Base-by-base conservation (phyloP, 1,140 invertebrate species). In the Maconellicoccus hirsutus region DNA sequence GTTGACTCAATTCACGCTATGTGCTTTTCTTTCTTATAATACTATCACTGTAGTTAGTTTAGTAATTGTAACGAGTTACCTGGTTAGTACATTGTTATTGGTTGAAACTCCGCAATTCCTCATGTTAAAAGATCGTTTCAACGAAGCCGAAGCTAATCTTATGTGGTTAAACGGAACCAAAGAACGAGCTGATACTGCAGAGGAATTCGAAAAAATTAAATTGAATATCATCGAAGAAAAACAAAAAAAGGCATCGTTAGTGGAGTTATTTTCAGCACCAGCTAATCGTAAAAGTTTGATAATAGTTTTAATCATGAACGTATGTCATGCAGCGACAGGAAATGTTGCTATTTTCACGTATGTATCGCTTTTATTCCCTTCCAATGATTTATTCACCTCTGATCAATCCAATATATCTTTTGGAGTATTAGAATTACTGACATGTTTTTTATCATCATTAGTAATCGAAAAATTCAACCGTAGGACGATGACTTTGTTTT, bases 371-470 rank as follows among this genome's bases (percentile, higher is more conserved):
- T 16, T 52, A 16, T 52, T 52, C 16, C 12, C 10, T 8, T 2
- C 42, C 10, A 16, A 19, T 52, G 42, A 19, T 8, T 16, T 14
- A 2, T 52, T 66, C 22, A 23, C 61, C 4, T 12, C 19, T 4
- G 3, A 66, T 26, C 10, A 66, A 26, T 4, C 6, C 22, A 66
- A 12, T 26, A 16, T 66, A 23, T 12, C 4, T 8, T 25, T 66
- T 23, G 21, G 61, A 10, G 16, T 26, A 3, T 8, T 16, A 10
- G 14, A 66, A 26, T 1, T 66, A 92, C 77, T 77, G 81, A 0
- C 81, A 91, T 27, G 93, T 93, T 0, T 86, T 90, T 0, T 88
- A 81, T 75, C 22, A 8, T 26, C 61, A 4, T 2, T 12, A 10
- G 4, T 66, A 25, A 66, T 66, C 21, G 61, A 66, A 66, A 22